phyloP scores from a whole-genome alignment of 2,113 vertebrate species.

The Rafetus swinhoei region DNA sequence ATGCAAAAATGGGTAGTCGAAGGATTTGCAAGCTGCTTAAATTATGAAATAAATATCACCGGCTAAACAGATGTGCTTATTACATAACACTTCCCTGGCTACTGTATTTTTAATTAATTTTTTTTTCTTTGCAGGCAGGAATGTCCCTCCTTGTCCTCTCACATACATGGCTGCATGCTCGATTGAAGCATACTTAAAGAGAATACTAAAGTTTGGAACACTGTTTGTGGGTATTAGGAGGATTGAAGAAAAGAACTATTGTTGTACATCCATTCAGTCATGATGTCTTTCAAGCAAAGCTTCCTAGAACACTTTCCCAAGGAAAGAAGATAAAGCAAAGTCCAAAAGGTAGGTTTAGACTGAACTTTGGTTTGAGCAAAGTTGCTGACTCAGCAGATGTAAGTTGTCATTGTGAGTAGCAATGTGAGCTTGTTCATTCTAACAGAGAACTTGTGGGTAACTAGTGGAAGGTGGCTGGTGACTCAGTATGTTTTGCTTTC shows the following conservation, averaged over 20 bases:
- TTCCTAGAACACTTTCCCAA: background rate
- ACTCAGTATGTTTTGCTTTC: background rate
- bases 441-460: background rate
- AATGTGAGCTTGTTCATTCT: background rate
- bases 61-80: background rate
- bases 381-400: background rate
- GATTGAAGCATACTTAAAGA: background rate
- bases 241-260: background rate
- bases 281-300: background rate
- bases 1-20: background rate
- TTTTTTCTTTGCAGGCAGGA: slow-evolving; percentile 18
- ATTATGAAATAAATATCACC: background rate
- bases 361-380: background rate
- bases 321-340: background rate
- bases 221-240: fast-evolving
- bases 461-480: background rate
- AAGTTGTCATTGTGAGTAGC: background rate
- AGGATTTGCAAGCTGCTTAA: background rate
- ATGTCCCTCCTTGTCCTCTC: background rate
- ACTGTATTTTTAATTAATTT: background rate
- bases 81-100: background rate
- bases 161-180: fast-evolving
- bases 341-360: slow-evolving; percentile 38
- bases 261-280: fast-evolving
- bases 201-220: background rate